Conservation (phyloP, 2,797 vertebrate genomes). For the Melanotaenia pygmaea region DNA sequence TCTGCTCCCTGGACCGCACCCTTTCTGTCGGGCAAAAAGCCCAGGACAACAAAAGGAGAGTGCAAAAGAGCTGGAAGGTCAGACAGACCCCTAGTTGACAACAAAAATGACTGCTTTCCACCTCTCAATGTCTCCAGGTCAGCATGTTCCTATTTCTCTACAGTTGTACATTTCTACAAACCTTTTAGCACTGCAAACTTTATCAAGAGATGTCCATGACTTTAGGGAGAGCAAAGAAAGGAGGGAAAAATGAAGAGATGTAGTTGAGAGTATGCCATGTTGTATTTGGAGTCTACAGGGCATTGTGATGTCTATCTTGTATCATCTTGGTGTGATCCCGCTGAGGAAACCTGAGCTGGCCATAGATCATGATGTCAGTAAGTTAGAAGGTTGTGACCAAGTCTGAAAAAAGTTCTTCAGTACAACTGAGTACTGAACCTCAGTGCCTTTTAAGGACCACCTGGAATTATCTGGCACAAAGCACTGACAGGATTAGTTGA, state of each 20-base stretch:
- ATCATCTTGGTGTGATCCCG: constrained; percentile 14
- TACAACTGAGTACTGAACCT: constrained; percentile 7
- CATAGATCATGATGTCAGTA: constrained; percentile 54
- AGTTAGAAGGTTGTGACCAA: constrained; percentile 18
- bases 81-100: constrained; percentile 49
- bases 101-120: constrained; percentile 31
- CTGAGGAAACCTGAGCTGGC: constrained; percentile 2
- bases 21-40: constrained; percentile 28
- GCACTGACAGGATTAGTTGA: not conserved
- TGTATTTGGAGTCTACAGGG: constrained; percentile 8
- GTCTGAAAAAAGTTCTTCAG: constrained; percentile 26
- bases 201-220: not conserved
- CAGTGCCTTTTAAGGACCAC: not conserved
- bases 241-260: not conserved
- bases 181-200: constrained; percentile 13
- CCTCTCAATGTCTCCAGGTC: constrained; percentile 21
- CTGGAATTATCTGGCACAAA: constrained; percentile 4
- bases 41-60: constrained; percentile 11
- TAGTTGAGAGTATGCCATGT: constrained; percentile 1
- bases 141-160: constrained; percentile 4
- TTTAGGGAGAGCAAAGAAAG: not conserved
- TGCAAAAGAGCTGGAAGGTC: constrained; percentile 46
- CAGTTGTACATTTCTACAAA: not conserved
- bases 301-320: constrained; percentile 18
- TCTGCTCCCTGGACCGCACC: constrained; percentile 30